Conservation (phyloP, 2,888 invertebrate genomes). For the Sphinx pinastri region DNA sequence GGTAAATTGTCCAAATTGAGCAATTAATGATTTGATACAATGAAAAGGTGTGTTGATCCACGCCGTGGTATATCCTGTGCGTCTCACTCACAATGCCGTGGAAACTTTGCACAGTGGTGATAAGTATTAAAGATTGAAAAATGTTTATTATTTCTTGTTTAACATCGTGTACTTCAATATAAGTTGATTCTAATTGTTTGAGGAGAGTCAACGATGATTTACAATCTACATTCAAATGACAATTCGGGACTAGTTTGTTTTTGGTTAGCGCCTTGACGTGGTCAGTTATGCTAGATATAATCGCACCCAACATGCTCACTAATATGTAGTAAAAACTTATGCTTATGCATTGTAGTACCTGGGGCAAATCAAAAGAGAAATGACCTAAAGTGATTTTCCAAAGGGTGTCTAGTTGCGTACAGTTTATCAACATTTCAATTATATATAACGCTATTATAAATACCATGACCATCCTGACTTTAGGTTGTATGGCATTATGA, state of each 20-base stretch:
- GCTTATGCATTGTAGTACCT: constrained; percentile 61
- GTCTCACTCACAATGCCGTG: constrained; percentile 68
- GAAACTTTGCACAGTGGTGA: constrained; percentile 64
- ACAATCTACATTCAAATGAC: constrained; percentile 44
- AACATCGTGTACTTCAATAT: constrained; percentile 54
- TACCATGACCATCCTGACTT: constrained; percentile 47
- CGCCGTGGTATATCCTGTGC: constrained; percentile 67
- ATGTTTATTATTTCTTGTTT: constrained; percentile 58
- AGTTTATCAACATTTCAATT: constrained; percentile 57
- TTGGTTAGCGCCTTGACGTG: constrained; percentile 36
- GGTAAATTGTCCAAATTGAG: constrained; percentile 66
- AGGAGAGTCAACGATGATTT: constrained; percentile 47
- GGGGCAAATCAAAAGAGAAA: constrained; percentile 60
- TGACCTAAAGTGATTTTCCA: constrained; percentile 65
- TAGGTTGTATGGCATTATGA: constrained; percentile 47
- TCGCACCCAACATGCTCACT: constrained; percentile 52
- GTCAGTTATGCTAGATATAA: constrained; percentile 52
- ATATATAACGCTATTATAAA: constrained; percentile 43
- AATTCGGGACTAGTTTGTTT: constrained; percentile 35
- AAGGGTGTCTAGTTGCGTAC: constrained; percentile 52
- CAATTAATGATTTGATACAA: constrained; percentile 63
- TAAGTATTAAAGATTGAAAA: constrained; percentile 63
- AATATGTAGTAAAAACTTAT: constrained; percentile 60
- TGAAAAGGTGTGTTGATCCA: constrained; percentile 45
- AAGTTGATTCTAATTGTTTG: constrained; percentile 57